These are phyloP conservation scores for Falcunculus frontatus DNA, from an alignment of 2,113 vertebrate species.

Conservation along the genomic window DNA sequence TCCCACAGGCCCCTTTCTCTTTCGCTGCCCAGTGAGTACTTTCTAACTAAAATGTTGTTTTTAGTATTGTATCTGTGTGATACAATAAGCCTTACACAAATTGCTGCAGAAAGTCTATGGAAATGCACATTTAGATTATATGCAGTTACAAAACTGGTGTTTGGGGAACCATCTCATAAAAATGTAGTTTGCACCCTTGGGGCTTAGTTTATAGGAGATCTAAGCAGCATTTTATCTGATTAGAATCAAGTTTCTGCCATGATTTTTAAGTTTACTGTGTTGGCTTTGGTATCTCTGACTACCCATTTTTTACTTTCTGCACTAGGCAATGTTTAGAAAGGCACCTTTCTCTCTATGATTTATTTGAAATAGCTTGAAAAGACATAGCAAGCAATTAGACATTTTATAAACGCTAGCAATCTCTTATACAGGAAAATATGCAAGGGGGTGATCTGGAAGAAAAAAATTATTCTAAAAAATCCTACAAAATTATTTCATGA, in stretches of 20 bases:
- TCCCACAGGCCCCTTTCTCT: neutral
- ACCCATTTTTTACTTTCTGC: neutral
- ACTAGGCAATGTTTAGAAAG: neutral
- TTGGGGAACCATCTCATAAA: slow-evolving; percentile 11
- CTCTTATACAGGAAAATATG: neutral
- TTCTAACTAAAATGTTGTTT: neutral
- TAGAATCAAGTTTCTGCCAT: neutral
- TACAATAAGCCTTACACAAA: neutral
- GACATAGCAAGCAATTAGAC: neutral
- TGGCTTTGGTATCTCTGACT: neutral
- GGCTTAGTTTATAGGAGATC: neutral
- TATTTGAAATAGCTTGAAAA: neutral
- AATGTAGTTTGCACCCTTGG: neutral
- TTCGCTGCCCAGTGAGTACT: neutral
- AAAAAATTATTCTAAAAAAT: neutral
- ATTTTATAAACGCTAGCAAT: neutral
- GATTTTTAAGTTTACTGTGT: neutral
- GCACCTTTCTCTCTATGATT: neutral
- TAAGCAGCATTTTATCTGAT: neutral
- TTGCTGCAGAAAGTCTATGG: neutral
- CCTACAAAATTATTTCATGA: neutral
- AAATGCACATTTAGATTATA: neutral
- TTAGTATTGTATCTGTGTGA: neutral
- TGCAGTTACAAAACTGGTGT: neutral
- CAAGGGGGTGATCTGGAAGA: neutral